phyloP scores from a whole-genome alignment of 1,140 invertebrate species.

The Hypsibius dujardini region DNA sequence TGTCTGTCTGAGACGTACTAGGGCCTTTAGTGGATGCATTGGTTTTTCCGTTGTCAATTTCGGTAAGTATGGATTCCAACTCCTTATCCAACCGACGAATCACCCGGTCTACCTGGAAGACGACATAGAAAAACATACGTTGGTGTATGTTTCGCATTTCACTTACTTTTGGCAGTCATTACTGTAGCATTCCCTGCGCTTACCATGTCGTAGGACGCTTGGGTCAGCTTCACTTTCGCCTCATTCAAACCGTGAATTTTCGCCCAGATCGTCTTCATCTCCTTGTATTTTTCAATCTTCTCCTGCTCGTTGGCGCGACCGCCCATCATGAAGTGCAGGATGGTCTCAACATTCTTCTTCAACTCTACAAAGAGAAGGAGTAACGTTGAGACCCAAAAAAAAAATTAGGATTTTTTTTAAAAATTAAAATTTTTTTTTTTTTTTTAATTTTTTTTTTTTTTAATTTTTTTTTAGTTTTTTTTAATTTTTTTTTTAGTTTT shows the following conservation, averaged over 20 bases:
- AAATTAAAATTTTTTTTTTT: not conserved
- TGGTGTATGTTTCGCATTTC: not conserved
- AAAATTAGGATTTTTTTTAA: not conserved
- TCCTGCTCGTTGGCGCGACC: not conserved
- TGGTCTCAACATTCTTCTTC: constrained; percentile 1
- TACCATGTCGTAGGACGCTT: not conserved
- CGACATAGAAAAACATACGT: not conserved
- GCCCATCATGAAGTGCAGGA: not conserved
- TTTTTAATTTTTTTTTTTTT: not conserved
- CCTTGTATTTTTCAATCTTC: constrained; percentile 1
- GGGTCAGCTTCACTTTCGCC: not conserved
- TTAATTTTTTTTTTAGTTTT: not conserved
- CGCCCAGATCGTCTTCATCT: constrained; percentile 1
- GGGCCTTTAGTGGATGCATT: not conserved
- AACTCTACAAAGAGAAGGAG: not conserved
- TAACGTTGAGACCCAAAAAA: not conserved
- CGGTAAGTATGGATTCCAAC: not conserved
- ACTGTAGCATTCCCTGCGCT: not conserved
- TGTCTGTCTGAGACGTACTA: not conserved
- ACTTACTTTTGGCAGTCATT: not conserved
- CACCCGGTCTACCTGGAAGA: not conserved
- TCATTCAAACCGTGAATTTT: constrained; percentile 2
- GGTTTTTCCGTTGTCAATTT: constrained; percentile 4
- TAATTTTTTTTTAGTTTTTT: not conserved
- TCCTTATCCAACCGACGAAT: not conserved